Conservation (phyloP, 2,888 invertebrate species). For the Heliconius hortense region DNA sequence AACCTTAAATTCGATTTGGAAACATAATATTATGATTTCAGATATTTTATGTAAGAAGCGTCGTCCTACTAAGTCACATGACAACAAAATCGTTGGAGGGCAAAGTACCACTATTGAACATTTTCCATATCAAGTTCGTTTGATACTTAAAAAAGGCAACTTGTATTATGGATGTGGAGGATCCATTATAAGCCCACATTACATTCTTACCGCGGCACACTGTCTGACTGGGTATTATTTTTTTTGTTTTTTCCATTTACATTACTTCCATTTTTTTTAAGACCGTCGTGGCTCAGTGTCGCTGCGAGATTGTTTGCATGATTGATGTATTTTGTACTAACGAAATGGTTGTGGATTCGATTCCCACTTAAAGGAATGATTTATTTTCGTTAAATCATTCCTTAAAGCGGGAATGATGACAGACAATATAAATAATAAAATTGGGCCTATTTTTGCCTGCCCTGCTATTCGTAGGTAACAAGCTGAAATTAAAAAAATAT, state of each 20-base stretch:
- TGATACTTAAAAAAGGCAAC: conserved; percentile 53
- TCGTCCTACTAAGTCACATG: not conserved
- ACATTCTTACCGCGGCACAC: conserved; percentile 72
- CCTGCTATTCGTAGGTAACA: no score
- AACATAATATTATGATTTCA: conserved; percentile 1
- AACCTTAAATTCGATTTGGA: no score
- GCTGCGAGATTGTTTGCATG: not conserved
- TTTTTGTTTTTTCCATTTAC: not conserved
- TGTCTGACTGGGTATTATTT: conserved; percentile 52
- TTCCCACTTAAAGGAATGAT: no score
- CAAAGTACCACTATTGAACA: conserved; percentile 56
- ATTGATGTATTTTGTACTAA: not conserved
- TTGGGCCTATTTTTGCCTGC: no score
- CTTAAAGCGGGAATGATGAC: no score
- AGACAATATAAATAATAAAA: no score
- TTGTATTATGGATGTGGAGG: conserved; percentile 66
- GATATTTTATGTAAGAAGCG: conserved; percentile 17
- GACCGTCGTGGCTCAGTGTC: not conserved
- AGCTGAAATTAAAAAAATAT: no score
- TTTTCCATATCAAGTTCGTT: conserved; percentile 64
- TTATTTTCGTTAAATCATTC: no score
- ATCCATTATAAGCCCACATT: conserved; percentile 58
- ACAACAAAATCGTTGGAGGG: conserved; percentile 66
- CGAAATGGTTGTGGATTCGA: no score
- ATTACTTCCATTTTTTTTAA: not conserved